These are phyloP conservation scores for Phrynocephalus vlangalii DNA, from an alignment of 2,797 vertebrate genomes.

Conservation along the genomic window DNA sequence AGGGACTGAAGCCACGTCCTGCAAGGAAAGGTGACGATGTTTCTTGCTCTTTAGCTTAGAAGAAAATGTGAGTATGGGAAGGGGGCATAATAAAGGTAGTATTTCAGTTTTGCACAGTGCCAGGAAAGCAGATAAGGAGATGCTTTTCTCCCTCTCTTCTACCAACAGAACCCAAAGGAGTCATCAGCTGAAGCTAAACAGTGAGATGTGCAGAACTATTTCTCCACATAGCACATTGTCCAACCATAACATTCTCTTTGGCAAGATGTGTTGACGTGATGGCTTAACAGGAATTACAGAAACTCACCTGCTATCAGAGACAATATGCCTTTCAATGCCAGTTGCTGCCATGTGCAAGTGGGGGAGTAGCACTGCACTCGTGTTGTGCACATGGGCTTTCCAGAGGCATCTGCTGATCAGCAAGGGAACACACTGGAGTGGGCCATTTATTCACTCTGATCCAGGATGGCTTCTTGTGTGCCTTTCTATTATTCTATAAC, in stretches of 20 bases:
- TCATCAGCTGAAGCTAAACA: background rate
- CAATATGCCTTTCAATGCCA: background rate
- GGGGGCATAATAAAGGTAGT: background rate
- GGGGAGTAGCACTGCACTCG: too few species aligned
- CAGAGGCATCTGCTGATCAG: background rate
- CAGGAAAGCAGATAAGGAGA: background rate
- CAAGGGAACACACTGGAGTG: too few species aligned
- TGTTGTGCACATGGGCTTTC: background rate
- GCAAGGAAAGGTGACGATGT: background rate
- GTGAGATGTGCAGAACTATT: background rate
- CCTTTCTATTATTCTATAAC: background rate
- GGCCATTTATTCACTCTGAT: background rate
- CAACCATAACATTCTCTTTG: background rate
- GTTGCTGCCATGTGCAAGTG: background rate
- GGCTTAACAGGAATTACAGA: background rate
- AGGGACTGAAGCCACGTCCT: background rate
- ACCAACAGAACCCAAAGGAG: background rate
- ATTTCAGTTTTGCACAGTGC: background rate
- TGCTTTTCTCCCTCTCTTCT: background rate
- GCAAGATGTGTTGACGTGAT: background rate
- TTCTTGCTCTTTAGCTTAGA: background rate
- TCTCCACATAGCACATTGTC: background rate
- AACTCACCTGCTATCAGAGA: background rate
- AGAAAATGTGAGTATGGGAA: background rate
- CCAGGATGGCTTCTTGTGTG: background rate